Base-by-base conservation (phyloP, 2,888 invertebrate species). In the Drosophila austrosaltans region DNA sequence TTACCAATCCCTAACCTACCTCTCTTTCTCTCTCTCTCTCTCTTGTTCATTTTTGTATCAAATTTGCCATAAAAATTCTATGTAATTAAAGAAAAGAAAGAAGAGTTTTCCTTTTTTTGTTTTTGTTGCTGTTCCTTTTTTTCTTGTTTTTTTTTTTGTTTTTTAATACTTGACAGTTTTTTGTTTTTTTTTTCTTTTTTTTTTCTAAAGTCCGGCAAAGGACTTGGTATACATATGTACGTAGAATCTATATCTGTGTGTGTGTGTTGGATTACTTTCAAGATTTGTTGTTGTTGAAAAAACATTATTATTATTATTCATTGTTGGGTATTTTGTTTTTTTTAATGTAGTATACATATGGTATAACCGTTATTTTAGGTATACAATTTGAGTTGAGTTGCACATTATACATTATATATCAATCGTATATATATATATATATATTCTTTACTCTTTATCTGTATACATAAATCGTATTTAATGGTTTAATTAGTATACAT, bases 311-410 rank as follows among this genome's bases (percentile, higher is more conserved):
- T 16, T 4, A 42, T 20, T 48, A 20, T 48, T 48, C 44, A 48
- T 48, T 3, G 48, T 48, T 48, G 48, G 10, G 22, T 48, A 22
- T 68, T 74, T 70, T 53, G 56, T 53, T 48, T 63, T 66, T 66
- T 72, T 72, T 76, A 32, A 30, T 28, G 54, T 75, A 82, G 82
- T 80, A 82, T 80, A 82, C 82, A 82, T 67, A 75, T 79, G 82
- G 79, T 25, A 22, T 42, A 25, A 48, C 44, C 44, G 30, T 64
- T 78, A 78, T 68, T 69, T 81, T 81, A 72, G 79, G 82, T 80
- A 82, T 80, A 82, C 82, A 82, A 69, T 79, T 79, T 72, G 32
- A 62, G 36, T 62, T 32, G 16, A 62, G 32, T 54, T 28, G 16
- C 28, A 54, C 12, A 25, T 54, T 39, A 32, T 25, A 57, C 48